phyloP scores from a whole-genome alignment of 2,113 vertebrate species.

The Octodon degus region DNA sequence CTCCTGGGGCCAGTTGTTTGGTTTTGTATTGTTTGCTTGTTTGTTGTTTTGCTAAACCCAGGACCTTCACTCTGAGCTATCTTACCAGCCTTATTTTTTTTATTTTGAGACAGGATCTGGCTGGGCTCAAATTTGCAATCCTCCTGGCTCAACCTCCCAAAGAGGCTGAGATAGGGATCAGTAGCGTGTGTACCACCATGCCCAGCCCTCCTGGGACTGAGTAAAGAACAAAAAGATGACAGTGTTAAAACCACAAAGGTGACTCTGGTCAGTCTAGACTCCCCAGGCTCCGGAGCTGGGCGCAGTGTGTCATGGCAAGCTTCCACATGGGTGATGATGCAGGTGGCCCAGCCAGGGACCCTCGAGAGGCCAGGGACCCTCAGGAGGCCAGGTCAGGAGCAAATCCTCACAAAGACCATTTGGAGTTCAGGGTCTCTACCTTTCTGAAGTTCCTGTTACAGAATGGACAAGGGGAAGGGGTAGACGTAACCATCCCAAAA shows the following conservation, averaged over 20 bases:
- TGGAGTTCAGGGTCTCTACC: neutral
- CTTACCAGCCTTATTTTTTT: neutral
- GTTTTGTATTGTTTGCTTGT: neutral
- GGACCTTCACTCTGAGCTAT: neutral
- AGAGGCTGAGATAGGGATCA: neutral
- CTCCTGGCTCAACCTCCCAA: neutral
- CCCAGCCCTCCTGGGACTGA: neutral
- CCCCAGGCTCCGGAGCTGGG: neutral
- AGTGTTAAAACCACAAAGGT: conserved; percentile 54
- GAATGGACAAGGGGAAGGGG: neutral
- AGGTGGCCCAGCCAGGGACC: neutral
- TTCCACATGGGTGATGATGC: neutral
- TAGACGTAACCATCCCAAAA: neutral
- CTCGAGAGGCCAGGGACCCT: neutral
- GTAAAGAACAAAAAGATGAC: neutral
- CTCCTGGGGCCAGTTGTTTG: neutral
- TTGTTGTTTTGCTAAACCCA: neutral
- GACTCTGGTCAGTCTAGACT: neutral
- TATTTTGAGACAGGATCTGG: neutral
- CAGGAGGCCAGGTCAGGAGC: neutral
- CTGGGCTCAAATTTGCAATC: neutral
- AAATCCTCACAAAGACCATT: neutral
- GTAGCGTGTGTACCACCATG: neutral
- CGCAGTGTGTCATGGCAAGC: neutral
- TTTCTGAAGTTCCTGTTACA: neutral